Conservation (phyloP, 92 coral and sea anemone genomes). For the Zoanthus solanderi region DNA sequence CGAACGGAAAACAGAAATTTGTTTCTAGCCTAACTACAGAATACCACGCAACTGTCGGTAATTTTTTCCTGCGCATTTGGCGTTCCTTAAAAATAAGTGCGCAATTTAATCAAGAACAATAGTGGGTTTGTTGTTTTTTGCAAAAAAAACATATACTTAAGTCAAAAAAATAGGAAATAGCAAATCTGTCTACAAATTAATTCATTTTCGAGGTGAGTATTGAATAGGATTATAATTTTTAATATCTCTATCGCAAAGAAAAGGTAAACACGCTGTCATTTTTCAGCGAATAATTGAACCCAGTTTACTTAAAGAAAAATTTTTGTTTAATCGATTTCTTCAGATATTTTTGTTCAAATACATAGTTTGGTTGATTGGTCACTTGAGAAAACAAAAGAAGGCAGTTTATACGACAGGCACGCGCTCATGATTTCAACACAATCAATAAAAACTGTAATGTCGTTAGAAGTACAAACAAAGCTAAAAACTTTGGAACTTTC, state of each 20-base stretch:
- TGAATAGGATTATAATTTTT: neutral
- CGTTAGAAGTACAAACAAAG: neutral
- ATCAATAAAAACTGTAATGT: neutral
- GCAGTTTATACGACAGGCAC: neutral
- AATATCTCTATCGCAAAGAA: neutral
- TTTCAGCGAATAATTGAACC: conserved; percentile 7
- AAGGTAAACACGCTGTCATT: conserved; percentile 19
- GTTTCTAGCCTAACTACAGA: neutral
- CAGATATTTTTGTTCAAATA: conserved; percentile 21
- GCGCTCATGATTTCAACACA: neutral
- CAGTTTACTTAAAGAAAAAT: conserved; percentile 12
- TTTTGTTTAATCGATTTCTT: conserved; percentile 21
- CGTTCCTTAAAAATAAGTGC: too few species aligned
- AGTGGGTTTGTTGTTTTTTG: too few species aligned
- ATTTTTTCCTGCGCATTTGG: too few species aligned
- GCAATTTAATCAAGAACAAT: too few species aligned
- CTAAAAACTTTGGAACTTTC: neutral
- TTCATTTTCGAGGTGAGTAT: neutral
- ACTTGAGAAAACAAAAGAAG: conserved; percentile 22
- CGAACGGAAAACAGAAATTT: conserved; percentile 16
- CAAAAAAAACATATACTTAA: neutral
- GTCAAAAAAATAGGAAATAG: neutral
- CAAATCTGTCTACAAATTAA: neutral
- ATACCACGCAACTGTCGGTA: too few species aligned
- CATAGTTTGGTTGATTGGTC: conserved; percentile 26